Base-by-base conservation (phyloP, 2,113 vertebrate genomes). In the Misgurnus anguillicaudatus region DNA sequence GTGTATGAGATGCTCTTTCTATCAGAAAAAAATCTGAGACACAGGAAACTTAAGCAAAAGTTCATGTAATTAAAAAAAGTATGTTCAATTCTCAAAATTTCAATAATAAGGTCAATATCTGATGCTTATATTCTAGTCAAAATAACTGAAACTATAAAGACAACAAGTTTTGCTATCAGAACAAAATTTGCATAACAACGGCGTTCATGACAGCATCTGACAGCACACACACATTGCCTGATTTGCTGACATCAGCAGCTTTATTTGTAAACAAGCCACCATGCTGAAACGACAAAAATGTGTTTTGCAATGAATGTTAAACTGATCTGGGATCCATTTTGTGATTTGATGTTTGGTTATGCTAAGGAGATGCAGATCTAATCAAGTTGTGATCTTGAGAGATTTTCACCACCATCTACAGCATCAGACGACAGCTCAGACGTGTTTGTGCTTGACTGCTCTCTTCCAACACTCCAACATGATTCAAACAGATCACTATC, bases 391-490 rank as follows among this genome's bases (percentile, higher is more conserved):
- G 17, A 57, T 57, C 5, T 9, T 2, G 17, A 70, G 67, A 16
- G 4, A 17, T 19, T 71, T 39, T 53, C 48, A 17, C 4, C 13
- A 9, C 14, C 2, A 42, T 45, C 7, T 24, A n/a, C 2, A 73
- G 19, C 68, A 19, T 7, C n/a, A 31, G 38, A 39, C 82, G 86
- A 84, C 88, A 65, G 53, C 47, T 14, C 67, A 21, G 86, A 89
- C 92, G 48, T 88, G 91, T 88, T 75, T 69, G 78, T 85, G 89
- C 91, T 84, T 88, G 92, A 92, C 38, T 47, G 67, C 77, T 53
- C 55, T 76, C 24, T 68, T 82, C 67, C 80, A 19, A 55, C 13
- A 48, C 67, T 77, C 71, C 65, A 67, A 77, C 69, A 79, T 70
- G 69, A 78, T 17, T 2, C 39, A 19, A 63, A 84, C 75, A 78